Conservation (phyloP, 2,113 vertebrate genomes). For the Ophthalmotilapia sp. region DNA sequence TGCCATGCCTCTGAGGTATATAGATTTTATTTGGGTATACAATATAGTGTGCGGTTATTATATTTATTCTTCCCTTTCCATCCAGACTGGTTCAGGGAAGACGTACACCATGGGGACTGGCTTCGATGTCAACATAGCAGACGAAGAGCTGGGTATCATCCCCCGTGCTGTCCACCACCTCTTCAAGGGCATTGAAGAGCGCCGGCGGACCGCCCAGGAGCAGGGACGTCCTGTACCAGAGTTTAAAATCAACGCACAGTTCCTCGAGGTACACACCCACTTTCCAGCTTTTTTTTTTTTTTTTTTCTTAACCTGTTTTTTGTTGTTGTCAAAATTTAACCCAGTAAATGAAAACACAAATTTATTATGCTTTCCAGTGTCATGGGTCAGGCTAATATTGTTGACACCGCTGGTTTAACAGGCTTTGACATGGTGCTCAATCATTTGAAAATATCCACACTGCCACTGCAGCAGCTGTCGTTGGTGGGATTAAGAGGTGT, state of each 20-base stretch:
- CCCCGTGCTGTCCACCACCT: conserved; percentile 90
- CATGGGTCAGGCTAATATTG: conserved; percentile 1
- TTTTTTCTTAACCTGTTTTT: not conserved
- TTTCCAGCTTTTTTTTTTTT: no score
- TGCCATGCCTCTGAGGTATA: not conserved
- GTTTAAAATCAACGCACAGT: conserved; percentile 97
- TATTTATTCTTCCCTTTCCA: not conserved
- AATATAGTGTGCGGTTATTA: not conserved
- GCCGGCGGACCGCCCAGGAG: conserved; percentile 77
- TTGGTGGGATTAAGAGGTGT: not conserved
- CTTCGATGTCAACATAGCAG: conserved; percentile 87
- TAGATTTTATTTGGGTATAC: not conserved
- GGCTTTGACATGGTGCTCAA: not conserved
- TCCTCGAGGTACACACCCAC: conserved; percentile 81
- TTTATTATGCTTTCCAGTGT: not conserved
- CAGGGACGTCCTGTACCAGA: conserved; percentile 85
- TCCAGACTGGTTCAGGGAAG: conserved; percentile 95
- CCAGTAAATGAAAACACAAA: not conserved
- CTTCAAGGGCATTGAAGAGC: conserved; percentile 86
- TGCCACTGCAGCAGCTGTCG: conserved; percentile 52
- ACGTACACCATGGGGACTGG: conserved; percentile 98
- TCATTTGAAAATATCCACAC: not conserved
- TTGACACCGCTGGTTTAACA: conserved; percentile 12
- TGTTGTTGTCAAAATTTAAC: not conserved
- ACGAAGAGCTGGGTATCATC: conserved; percentile 92